These are phyloP conservation scores for Peromyscus leucopus DNA, from an alignment of 2,113 vertebrate genomes.

Conservation along the genomic window DNA sequence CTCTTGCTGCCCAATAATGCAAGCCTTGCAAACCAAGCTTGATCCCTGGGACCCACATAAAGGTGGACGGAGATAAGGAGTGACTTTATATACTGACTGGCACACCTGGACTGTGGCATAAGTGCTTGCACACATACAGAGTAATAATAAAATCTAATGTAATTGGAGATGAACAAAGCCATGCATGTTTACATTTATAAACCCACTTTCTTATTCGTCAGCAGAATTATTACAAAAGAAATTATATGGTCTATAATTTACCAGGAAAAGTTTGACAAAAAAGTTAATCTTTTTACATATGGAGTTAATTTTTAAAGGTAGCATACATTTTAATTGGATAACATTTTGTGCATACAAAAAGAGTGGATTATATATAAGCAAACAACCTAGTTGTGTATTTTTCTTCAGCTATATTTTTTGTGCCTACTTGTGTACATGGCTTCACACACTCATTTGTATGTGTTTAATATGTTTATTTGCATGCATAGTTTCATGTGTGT, in stretches of 20 bases:
- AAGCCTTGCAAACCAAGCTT: neutral
- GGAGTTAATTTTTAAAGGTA: conserved; percentile 44
- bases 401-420: neutral
- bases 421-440: neutral
- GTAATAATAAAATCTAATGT: neutral
- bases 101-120: neutral
- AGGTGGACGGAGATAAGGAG: neutral
- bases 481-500: neutral
- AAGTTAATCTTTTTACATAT: neutral
- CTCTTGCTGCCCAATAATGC: neutral
- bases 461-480: neutral
- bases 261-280: neutral
- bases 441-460: neutral
- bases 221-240: neutral
- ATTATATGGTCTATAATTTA: conserved; percentile 12
- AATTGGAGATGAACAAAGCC: neutral
- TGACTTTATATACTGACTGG: neutral
- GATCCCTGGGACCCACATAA: neutral
- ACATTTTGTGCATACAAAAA: neutral
- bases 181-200: neutral
- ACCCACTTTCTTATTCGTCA: neutral
- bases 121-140: neutral
- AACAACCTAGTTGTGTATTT: neutral
- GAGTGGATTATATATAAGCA: neutral
- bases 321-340: neutral